Percentiles rank a stretch among this genome's conserved stretches.
Conservation (phyloP, 2,797 vertebrate species). For the Brachyalestes nurse region DNA sequence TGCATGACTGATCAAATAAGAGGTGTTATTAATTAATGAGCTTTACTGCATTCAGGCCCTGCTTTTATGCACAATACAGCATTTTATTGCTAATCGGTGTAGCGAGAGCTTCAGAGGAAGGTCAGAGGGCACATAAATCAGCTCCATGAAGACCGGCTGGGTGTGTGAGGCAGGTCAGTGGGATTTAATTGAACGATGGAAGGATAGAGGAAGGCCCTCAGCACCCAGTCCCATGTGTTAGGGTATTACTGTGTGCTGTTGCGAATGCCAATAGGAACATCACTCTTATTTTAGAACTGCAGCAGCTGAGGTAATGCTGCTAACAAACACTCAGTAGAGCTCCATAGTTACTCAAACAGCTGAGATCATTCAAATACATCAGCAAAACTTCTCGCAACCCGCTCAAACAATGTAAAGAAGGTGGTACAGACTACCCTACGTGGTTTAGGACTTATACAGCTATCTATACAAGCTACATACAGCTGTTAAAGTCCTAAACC, state of each 20-base stretch:
- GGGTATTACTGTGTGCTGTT: background rate
- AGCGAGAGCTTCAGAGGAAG: background rate
- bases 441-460: too few relatives aligned
- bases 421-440: too few relatives aligned
- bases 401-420: too few relatives aligned
- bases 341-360: too few relatives aligned
- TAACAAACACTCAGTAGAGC: too few relatives aligned
- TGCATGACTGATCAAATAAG: slow-evolving; percentile 24
- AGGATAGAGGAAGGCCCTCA: background rate
- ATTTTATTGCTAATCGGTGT: background rate
- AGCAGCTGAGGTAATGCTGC: too few relatives aligned
- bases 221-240: background rate
- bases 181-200: slow-evolving; percentile 5
- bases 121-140: background rate
- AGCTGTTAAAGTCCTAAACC: too few relatives aligned
- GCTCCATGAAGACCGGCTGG: background rate
- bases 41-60: background rate
- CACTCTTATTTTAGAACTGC: too few relatives aligned
- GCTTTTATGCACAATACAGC: background rate
- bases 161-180: background rate
- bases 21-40: slow-evolving; percentile 15
- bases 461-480: too few relatives aligned
- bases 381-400: too few relatives aligned
- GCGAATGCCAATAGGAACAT: too few relatives aligned
- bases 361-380: too few relatives aligned